Conservation (phyloP, 1,140 invertebrate genomes). For the Radopholus similis region DNA sequence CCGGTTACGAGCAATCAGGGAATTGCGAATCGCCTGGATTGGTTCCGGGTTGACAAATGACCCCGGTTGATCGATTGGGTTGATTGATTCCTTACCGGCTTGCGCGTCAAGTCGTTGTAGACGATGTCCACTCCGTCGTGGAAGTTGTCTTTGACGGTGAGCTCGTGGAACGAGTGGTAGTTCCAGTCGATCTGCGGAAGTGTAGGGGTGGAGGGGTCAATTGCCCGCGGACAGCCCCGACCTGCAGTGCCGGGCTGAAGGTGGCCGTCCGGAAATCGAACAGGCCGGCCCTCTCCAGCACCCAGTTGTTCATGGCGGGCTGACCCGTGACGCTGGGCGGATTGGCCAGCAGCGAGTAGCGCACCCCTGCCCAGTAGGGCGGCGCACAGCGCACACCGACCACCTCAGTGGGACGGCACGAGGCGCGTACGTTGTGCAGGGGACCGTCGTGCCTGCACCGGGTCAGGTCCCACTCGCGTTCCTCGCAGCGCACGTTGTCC, state of each 20-base stretch:
- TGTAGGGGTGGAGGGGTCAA: background rate
- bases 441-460: slow-evolving; percentile 73
- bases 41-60: too few relatives aligned
- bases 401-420: slow-evolving; percentile 51
- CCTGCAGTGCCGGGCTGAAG: slow-evolving; percentile 79
- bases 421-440: slow-evolving; percentile 63
- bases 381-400: slow-evolving; percentile 70
- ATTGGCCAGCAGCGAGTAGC: slow-evolving; percentile 80
- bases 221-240: background rate
- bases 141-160: slow-evolving; percentile 50
- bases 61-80: too few relatives aligned
- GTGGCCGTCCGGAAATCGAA: slow-evolving; percentile 83
- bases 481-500: slow-evolving; percentile 81
- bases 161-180: slow-evolving; percentile 73
- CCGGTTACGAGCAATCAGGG: slow-evolving; percentile 67
- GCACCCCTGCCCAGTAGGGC: slow-evolving; percentile 83
- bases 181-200: slow-evolving; percentile 77
- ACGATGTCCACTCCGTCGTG: slow-evolving; percentile 74
- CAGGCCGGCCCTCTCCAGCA: slow-evolving; percentile 84
- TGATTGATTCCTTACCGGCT: too few relatives aligned
- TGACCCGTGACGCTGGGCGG: slow-evolving; percentile 75
- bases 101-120: slow-evolving; percentile 75
- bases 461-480: slow-evolving; percentile 85
- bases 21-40: slow-evolving; percentile 54
- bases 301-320: slow-evolving; percentile 79